A percentile compares a stretch with the other conserved stretches of the same genome.
phyloP scores from a whole-genome alignment of 2,113 vertebrate species.

The Eulemur macaco region DNA sequence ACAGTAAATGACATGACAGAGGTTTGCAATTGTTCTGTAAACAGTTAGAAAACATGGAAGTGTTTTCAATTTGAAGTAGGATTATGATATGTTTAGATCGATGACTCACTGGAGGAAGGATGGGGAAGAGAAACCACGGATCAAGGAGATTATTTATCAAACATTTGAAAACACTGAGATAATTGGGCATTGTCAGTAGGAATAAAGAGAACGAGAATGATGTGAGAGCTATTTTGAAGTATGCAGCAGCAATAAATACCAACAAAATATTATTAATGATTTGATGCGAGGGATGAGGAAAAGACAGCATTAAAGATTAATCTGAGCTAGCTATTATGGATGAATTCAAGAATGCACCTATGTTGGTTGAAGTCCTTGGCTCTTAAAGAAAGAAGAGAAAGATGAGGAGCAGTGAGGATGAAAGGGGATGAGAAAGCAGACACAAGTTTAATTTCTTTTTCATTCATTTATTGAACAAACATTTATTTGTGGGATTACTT shows the following conservation, averaged over 20 bases:
- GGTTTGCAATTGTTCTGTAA: not conserved
- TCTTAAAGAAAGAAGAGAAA: not conserved
- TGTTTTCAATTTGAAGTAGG: not conserved
- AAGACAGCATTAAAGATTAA: not conserved
- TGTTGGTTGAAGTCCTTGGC: not conserved
- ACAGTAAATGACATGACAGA: not conserved
- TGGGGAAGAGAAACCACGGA: not conserved
- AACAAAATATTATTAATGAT: not conserved
- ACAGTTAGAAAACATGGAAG: constrained; percentile 5
- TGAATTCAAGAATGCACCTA: not conserved
- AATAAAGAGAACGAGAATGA: not conserved
- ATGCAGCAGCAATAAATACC: not conserved
- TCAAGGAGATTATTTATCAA: constrained; percentile 21
- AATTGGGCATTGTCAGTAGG: constrained; percentile 4
- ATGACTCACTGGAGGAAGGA: not conserved
- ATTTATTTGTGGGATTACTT: not conserved
- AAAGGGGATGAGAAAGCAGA: not conserved
- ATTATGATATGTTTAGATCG: not conserved
- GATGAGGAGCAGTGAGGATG: not conserved
- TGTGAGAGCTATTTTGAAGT: not conserved
- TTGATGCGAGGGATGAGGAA: not conserved
- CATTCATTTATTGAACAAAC: not conserved
- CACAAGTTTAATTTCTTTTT: not conserved
- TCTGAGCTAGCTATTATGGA: not conserved
- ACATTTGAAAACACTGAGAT: constrained; percentile 23